Conservation (phyloP, 2,888 invertebrate genomes). For the Malacosoma neustria region DNA sequence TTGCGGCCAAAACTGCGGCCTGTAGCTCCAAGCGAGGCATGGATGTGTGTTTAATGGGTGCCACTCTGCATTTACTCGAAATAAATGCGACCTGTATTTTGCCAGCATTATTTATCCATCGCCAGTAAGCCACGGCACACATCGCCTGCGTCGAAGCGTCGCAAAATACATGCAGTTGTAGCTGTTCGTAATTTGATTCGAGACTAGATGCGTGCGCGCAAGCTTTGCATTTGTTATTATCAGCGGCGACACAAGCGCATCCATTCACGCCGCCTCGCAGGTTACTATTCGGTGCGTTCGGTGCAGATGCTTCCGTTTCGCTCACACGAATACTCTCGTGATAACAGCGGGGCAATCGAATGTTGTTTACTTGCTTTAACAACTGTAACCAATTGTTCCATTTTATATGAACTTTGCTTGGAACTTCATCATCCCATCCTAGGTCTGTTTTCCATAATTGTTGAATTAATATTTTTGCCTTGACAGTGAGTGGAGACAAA, state of each 20-base stretch:
- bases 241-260: too few relatives aligned
- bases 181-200: too few relatives aligned
- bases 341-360: constrained; percentile 7
- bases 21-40: constrained; percentile 4
- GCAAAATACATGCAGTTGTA: constrained; percentile 7
- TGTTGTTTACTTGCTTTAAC: neutral
- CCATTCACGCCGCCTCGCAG: too few relatives aligned
- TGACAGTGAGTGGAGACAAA: constrained; percentile 13
- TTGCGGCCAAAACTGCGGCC: constrained; percentile 2
- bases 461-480: constrained; percentile 14
- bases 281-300: too few relatives aligned
- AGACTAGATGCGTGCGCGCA: neutral
- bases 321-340: too few relatives aligned
- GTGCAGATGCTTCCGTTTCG: too few relatives aligned
- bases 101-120: neutral
- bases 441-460: constrained; percentile 7
- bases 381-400: constrained; percentile 2
- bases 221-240: too few relatives aligned
- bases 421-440: constrained; percentile 4
- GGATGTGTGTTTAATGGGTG: neutral
- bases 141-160: constrained; percentile 4
- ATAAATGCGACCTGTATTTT: constrained; percentile 2
- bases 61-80: constrained; percentile 5
- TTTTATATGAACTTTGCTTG: neutral
- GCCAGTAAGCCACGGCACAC: constrained; percentile 4